Evolutionary conservation across 2,797 vertebrate species (phyloP).

Genomic region (Morus bassanus): DNA sequence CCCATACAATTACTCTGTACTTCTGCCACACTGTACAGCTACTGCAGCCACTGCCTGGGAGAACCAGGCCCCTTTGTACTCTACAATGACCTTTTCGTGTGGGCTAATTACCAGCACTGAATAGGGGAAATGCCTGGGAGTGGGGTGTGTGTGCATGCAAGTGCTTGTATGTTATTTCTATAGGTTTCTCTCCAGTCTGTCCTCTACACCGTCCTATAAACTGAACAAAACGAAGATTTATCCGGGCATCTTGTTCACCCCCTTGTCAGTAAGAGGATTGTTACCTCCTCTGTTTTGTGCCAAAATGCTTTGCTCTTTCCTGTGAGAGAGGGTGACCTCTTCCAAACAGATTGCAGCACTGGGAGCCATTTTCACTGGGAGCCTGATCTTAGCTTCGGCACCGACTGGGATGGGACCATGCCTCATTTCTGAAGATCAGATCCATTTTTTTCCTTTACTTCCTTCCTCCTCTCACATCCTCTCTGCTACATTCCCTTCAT

Average conservation of each 20-base stretch:
- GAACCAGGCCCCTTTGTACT: background rate
- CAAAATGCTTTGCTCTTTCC: background rate
- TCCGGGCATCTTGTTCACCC: background rate
- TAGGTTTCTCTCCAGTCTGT: background rate
- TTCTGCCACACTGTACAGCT: background rate
- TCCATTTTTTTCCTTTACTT: background rate
- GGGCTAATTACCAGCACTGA: background rate
- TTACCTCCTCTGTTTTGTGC: background rate
- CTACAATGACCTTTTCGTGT: background rate
- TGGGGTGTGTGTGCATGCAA: rapidly evolving
- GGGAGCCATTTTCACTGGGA: background rate
- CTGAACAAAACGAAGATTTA: background rate
- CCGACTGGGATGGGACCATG: background rate
- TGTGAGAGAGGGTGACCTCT: background rate
- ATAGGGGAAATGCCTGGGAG: background rate
- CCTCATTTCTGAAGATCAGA: background rate
- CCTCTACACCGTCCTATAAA: background rate
- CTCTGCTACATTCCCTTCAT: background rate
- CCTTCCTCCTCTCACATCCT: background rate
- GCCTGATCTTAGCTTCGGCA: background rate
- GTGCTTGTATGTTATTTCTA: background rate
- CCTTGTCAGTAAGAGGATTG: background rate
- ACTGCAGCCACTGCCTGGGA: background rate
- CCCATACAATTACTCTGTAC: background rate
- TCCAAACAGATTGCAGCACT: background rate